Percentiles rank a stretch among this genome's conserved stretches.
Evolutionary conservation across 2,888 invertebrate species (phyloP).

Genomic region (Mesorhabditis sp.): DNA sequence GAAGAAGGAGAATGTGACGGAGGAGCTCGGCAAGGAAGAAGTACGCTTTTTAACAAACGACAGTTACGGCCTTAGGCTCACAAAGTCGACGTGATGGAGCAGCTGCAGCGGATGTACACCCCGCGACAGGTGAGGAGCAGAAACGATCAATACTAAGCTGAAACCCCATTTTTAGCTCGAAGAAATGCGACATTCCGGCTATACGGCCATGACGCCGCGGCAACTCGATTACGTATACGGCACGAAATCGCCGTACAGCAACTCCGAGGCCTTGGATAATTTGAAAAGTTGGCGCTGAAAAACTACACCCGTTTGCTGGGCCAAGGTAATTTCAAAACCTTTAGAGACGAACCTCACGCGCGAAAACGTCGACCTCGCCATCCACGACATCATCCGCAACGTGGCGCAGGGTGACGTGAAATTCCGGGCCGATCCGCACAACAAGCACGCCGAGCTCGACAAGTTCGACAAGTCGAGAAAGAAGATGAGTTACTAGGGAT

Average conservation of each 20-base stretch:
- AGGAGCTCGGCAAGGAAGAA: conserved; percentile 15
- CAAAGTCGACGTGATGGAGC: conserved; percentile 40
- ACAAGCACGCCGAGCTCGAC: conserved; percentile 13
- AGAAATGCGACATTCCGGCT: conserved; percentile 45
- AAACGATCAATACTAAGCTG: not conserved
- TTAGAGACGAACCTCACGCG: conserved; percentile 16
- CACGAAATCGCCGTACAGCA: conserved; percentile 28
- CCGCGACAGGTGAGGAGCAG: conserved; percentile 25
- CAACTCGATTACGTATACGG: conserved; percentile 47
- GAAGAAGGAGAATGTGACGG: conserved; percentile 43
- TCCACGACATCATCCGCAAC: conserved; percentile 20
- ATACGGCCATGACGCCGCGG: conserved; percentile 32
- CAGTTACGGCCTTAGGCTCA: conserved; percentile 14
- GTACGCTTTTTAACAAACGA: conserved; percentile 10
- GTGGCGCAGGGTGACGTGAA: conserved; percentile 22
- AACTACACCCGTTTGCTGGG: not conserved
- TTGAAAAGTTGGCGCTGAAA: too few relatives aligned
- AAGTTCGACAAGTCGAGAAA: conserved; percentile 9
- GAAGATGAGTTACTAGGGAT: not conserved
- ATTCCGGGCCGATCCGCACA: conserved; percentile 12
- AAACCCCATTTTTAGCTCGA: conserved; percentile 21
- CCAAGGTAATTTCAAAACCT: not conserved
- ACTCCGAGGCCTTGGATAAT: conserved; percentile 19
- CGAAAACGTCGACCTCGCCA: conserved; percentile 11
- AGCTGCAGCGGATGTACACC: conserved; percentile 33